Evolutionary conservation across 2,797 vertebrate genomes (phyloP).

Genomic region (Rhinella marina): DNA sequence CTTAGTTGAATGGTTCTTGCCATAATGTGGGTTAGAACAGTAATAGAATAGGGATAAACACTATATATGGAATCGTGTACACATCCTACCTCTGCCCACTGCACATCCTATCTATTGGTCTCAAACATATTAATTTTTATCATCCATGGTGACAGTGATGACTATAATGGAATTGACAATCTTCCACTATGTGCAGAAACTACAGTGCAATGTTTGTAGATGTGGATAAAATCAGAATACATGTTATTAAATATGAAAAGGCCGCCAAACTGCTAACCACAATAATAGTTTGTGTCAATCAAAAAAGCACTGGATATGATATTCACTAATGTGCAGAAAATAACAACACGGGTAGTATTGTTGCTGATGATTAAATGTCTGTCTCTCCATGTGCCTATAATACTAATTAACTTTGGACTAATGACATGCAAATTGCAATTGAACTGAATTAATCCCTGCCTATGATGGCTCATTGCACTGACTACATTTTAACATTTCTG

Average conservation of each 20-base stretch:
- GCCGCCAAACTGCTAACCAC: not conserved
- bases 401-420: constrained; percentile 3
- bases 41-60: too few relatives aligned
- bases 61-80: too few relatives aligned
- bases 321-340: not conserved
- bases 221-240: too few relatives aligned
- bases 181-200: too few relatives aligned
- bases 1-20: too few relatives aligned
- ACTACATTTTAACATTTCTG: not conserved
- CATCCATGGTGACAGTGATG: too few relatives aligned
- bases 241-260: not conserved
- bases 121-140: too few relatives aligned
- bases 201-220: too few relatives aligned
- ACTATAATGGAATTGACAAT: too few relatives aligned
- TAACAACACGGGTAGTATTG: not conserved
- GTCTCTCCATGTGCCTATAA: not conserved
- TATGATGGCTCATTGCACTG: not conserved
- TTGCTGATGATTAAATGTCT: not conserved
- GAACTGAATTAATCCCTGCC: not conserved
- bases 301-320: not conserved
- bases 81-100: too few relatives aligned
- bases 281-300: not conserved
- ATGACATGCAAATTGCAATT: not conserved
- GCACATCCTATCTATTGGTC: too few relatives aligned
- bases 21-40: too few relatives aligned